Conservation (phyloP, 1,140 invertebrate genomes). For the Lepidostoma basale region DNA sequence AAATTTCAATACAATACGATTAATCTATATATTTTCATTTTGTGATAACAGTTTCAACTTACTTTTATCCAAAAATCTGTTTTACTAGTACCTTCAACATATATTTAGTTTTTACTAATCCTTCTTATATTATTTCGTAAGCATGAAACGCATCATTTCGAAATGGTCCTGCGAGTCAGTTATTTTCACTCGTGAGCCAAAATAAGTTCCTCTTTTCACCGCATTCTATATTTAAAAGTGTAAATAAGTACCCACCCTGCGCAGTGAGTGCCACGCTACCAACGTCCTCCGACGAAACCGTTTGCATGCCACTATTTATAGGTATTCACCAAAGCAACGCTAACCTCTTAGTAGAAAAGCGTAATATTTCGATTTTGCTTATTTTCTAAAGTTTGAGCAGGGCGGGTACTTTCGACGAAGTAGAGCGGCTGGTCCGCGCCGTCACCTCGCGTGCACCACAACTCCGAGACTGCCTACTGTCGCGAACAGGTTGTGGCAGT, state of each 20-base stretch:
- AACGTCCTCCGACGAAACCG: constrained; percentile 4
- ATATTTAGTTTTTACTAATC: no score
- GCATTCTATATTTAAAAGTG: constrained; percentile 5
- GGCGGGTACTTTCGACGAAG: background rate
- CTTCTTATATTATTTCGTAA: no score
- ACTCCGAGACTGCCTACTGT: background rate
- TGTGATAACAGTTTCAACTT: no score
- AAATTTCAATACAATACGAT: no score
- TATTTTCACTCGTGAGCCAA: background rate
- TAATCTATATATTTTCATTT: no score
- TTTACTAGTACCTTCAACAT: no score
- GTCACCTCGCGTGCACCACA: background rate
- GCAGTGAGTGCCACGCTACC: constrained; percentile 12
- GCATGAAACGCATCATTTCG: no score
- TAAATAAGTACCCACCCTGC: constrained; percentile 17
- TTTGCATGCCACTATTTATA: constrained; percentile 11
- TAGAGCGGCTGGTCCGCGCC: background rate
- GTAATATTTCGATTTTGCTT: background rate
- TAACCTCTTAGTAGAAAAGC: background rate
- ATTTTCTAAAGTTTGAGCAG: background rate
- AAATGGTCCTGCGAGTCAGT: no score
- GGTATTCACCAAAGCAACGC: background rate
- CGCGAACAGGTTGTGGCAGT: constrained; percentile 18
- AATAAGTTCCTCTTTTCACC: constrained; percentile 11
- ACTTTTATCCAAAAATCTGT: no score